Evolutionary conservation across 2,888 invertebrate genomes (phyloP), one percentile per base, ranked within the genome.

Genomic region (Cyclophora punctaria): DNA sequence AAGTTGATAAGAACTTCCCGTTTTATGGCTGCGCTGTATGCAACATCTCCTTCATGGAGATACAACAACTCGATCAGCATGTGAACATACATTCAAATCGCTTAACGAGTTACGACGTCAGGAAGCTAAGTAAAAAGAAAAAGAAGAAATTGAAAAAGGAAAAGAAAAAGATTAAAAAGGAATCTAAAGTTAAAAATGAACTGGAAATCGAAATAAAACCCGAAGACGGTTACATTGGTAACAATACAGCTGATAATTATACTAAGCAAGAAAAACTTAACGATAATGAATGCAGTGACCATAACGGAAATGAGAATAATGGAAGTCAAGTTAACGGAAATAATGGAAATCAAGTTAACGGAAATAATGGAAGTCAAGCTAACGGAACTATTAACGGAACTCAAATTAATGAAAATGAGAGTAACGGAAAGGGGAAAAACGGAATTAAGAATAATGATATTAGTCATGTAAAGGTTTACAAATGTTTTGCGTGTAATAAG

Each of bases 11-110:
- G 7, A 66, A 77, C 0, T 87, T 78, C 42, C 75, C 79, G 0
- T 88, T 85, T 49, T 88, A 83, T 34, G 85, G 84, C 0, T 88
- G 87, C 53, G 65, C 87, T 0, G 71, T 87, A 0, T 88, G 87
- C 42, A 78, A 86, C 48, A 67, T 85, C 2, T 77, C 78, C 5
- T 87, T 71, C 48, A 58, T 64, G 7, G 58, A 72, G 0, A 51
- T 85, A 2, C 58, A 68, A 0, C 78, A 84, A 3, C 57, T 88
- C 2, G 86, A 86, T 44, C 63, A 76, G 3, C 87, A 88, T 53
- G 79, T 87, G 0, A 69, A 75, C 0, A 69, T 73, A 1, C 87
- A 88, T 41, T 80, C 81, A 42, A 80, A 83, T 35, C 71, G 87
- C 37, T 64, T 84, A 47, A 87, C 87, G 0, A 86, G 84, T 45